Evolutionary conservation across 2,797 vertebrate species (phyloP).

Genomic region (Apogon talboti): DNA sequence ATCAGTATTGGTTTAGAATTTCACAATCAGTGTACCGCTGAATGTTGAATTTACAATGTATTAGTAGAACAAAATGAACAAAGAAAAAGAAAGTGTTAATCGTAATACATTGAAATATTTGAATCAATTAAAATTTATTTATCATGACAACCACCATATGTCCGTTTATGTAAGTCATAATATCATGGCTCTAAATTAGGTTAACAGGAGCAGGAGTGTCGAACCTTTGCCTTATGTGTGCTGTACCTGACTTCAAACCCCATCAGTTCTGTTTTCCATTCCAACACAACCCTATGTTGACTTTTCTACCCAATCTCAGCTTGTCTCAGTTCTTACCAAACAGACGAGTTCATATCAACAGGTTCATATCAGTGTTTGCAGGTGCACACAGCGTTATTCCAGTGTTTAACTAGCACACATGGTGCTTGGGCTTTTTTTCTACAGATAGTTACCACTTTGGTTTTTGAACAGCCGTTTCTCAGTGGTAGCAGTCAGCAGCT

Average conservation of each 20-base stretch:
- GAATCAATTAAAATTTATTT: too few relatives aligned
- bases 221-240: not conserved
- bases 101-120: too few relatives aligned
- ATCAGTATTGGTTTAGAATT: too few relatives aligned
- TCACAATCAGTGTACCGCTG: too few relatives aligned
- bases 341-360: not conserved
- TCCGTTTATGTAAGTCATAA: too few relatives aligned
- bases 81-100: too few relatives aligned
- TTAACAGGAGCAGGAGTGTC: too few relatives aligned
- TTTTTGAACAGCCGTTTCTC: constrained; percentile 11
- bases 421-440: constrained; percentile 17
- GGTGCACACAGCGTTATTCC: constrained; percentile 16
- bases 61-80: too few relatives aligned
- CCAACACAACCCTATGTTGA: constrained; percentile 26
- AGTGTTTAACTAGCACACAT: constrained; percentile 23
- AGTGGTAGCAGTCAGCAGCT: constrained; percentile 6
- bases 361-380: constrained; percentile 28
- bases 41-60: too few relatives aligned
- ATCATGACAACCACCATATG: too few relatives aligned
- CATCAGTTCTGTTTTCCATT: not conserved
- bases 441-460: not conserved
- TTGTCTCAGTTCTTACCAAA: constrained; percentile 31
- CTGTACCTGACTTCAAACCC: constrained; percentile 5
- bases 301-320: constrained; percentile 43
- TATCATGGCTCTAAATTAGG: too few relatives aligned